Conservation (phyloP, 2,113 vertebrate species). For the Scolopax mira region DNA sequence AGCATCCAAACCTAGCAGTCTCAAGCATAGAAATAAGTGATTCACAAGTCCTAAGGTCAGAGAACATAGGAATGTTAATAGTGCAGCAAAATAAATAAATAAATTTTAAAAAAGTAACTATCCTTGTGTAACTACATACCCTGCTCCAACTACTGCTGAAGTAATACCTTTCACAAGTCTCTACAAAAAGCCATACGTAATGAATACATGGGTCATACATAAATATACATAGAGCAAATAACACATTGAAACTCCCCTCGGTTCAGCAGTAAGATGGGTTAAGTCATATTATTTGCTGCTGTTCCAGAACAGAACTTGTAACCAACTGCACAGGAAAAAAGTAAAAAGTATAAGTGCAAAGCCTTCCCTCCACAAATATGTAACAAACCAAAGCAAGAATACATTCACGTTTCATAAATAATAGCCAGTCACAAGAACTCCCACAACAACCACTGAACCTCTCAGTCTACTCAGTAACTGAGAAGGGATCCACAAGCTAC, state of each 20-base stretch:
- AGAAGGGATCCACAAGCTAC: neutral
- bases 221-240: neutral
- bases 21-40: neutral
- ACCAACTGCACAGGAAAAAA: neutral
- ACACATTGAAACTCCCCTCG: neutral
- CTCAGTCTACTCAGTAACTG: neutral
- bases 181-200: neutral
- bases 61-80: neutral
- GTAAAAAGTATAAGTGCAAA: neutral
- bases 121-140: neutral
- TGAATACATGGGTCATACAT: neutral
- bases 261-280: neutral
- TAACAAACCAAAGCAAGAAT: neutral
- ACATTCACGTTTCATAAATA: neutral
- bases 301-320: neutral
- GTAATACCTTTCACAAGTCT: neutral
- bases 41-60: neutral
- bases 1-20: neutral
- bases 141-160: neutral
- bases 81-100: neutral
- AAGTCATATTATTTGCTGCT: neutral
- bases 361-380: fast-evolving
- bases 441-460: neutral
- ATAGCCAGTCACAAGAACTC: neutral
- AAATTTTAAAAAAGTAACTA: neutral